These are phyloP conservation scores for Molothrus ater DNA, from an alignment of 2,797 vertebrate species.

Conservation along the genomic window DNA sequence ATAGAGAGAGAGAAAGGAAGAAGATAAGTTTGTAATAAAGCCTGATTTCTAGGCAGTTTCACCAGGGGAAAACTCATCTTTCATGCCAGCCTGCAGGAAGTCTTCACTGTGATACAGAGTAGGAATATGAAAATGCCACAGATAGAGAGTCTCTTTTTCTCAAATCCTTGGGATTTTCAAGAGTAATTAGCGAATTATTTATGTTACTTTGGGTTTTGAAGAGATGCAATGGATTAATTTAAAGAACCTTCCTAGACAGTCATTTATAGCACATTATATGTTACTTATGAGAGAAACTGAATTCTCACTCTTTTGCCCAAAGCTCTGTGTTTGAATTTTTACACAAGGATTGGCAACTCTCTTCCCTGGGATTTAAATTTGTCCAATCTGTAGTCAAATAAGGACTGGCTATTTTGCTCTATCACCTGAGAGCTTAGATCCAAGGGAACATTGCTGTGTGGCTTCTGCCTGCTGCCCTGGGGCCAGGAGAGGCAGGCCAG, in stretches of 20 bases:
- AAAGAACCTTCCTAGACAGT: neutral
- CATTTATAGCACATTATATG: neutral
- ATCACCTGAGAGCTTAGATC: neutral
- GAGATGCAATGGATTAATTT: neutral
- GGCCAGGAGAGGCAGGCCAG: too few relatives aligned
- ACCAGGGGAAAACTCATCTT: neutral
- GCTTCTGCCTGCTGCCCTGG: neutral
- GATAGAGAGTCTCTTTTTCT: neutral
- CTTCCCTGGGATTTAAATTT: neutral
- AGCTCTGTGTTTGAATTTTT: neutral
- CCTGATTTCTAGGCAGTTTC: neutral
- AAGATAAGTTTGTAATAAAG: neutral
- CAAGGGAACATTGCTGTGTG: accelerated
- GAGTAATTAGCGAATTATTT: neutral
- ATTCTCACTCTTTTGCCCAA: neutral
- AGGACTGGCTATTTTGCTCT: neutral
- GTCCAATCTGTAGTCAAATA: neutral
- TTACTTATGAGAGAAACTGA: neutral
- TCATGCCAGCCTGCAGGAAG: neutral
- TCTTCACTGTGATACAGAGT: neutral
- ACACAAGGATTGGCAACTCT: neutral
- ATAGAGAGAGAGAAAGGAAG: neutral
- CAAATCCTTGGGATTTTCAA: neutral
- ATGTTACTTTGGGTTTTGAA: neutral
- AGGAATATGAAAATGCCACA: neutral